Conservation (phyloP, 2,797 vertebrate genomes). For the Calcarius lapponicus region DNA sequence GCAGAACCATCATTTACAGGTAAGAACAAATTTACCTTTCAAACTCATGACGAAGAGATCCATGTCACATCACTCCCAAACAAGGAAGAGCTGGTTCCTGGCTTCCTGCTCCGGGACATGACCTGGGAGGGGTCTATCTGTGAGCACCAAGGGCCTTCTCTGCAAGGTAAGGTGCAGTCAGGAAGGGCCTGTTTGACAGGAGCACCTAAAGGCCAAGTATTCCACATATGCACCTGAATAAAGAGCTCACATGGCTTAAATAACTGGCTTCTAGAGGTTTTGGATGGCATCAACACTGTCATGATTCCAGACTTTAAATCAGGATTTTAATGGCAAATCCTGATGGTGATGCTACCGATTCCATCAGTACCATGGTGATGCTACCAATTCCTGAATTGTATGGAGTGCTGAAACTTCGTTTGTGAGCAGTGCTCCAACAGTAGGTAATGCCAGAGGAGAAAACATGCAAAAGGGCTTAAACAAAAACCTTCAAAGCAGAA, state of each 20-base stretch:
- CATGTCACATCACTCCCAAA: constrained; percentile 74
- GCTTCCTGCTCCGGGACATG: constrained; percentile 74
- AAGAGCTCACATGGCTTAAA: background rate
- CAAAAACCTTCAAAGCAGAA: background rate
- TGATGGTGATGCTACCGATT: background rate
- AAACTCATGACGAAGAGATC: constrained; percentile 77
- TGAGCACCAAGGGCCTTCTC: constrained; percentile 76
- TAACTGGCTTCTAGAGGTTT: background rate
- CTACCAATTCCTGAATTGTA: background rate
- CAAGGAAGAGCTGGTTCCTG: constrained; percentile 74
- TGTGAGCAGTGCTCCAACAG: background rate
- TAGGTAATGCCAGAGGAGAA: background rate
- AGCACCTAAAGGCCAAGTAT: constrained; percentile 32
- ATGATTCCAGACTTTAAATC: background rate
- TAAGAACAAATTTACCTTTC: constrained; percentile 87
- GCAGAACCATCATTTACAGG: constrained; percentile 84
- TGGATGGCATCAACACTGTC: background rate
- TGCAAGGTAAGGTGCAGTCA: constrained; percentile 83
- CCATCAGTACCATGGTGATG: background rate
- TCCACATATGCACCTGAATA: background rate
- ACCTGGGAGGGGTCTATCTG: constrained; percentile 74
- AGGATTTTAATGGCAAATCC: background rate
- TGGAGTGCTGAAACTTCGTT: background rate
- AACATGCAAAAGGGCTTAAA: background rate
- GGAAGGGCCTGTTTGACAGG: constrained; percentile 71